Base-by-base conservation (phyloP, 2,888 invertebrate genomes). In the Rhingia rostrata region DNA sequence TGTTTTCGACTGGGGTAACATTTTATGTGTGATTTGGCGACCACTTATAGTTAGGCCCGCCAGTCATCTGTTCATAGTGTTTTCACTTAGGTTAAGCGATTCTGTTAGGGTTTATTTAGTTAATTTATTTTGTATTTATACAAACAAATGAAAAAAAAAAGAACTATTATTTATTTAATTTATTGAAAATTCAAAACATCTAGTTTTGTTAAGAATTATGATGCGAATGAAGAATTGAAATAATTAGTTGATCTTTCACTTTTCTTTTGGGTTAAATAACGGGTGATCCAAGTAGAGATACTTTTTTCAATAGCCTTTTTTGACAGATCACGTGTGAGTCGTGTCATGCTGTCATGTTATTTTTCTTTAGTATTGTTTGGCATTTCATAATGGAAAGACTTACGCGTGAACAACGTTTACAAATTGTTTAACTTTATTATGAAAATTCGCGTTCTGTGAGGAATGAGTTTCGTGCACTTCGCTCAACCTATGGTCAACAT, bases 81-180 rank as follows among this genome's bases (percentile, higher is more conserved):
- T 84, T 79, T 64, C 79, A 66, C 58, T 45, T 84, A 84, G 83
- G 47, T 49, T 70, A 66, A 80, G 80, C 54, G 74, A 35, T 60
- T 70, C 60, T 22, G n/a, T 61, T 84, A 75, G 64, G 66, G 30
- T 30, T 49, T 22, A 49, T 51, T 47, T 80, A 84, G 84, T 75
- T 84, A 84, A 84, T 64, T 75, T 84, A 84, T 84, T 79, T 84
- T 70, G 35, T 84, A 80, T 84, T 84, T 74, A 22, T 47, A 47
- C 14, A 47, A 7, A 7, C 7, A 4, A 7, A 14, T 12, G 14
- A 69, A 69, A 61, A 6, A 37, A n/a, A 37, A 54, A n/a, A 33
- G 33, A 64, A 64, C 51, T 64, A 73, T 80, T 80, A 84, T 84
- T 84, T 84, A 84, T 84, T 84, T 84, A 80, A 84, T 70, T 84